Base-by-base conservation (phyloP, 2,888 invertebrate genomes). In the Diachrysia chrysitis region DNA sequence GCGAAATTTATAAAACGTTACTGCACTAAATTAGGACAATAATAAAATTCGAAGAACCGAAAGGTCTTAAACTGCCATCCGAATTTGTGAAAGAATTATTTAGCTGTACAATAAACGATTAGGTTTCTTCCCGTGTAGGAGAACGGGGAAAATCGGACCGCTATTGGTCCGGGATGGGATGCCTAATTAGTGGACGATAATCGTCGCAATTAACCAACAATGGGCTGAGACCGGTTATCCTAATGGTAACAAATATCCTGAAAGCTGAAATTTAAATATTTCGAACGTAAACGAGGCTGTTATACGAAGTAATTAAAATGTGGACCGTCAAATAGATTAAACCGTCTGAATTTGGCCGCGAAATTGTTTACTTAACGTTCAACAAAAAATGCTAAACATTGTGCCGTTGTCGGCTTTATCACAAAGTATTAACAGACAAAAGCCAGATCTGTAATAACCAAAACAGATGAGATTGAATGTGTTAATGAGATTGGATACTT, bases 21-120 rank as follows among this genome's bases (percentile, higher is more conserved):
- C 12, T 37, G 10, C 58, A 60, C 21, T 71, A 46, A 71, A 66
- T 29, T 60, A 63, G 54, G 51, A 68, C 69, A 62, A 64, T 55
- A 74, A 68, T 69, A 76, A 67, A 73, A 69, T 68, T 35, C 16
- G 25, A 61, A 17, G 42, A 55, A 55, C 63, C 51, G 6, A n/a
- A 19, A 55, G 46, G 23, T 71, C 81, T 78, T 85, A 79, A 87
- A 87, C 76, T 78, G 74, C 73, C 79, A 78, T 83, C 84, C 82
- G 66, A 74, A 79, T 83, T 82, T 78, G 78, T 73, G 66, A 71
- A 76, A 77, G 76, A 83, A 84, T 82, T 80, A 76, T 74, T 73
- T 67, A 64, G 66, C 67, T 71, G 70, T 69, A 71, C 71, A 80
- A 85, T 83, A 81, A 85, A 85, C 81, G 83, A 78, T 72, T 46